Evolutionary conservation across 2,888 invertebrate species (phyloP), one percentile per base, ranked within the genome.

Genomic region (Drosophila vallismaia): DNA sequence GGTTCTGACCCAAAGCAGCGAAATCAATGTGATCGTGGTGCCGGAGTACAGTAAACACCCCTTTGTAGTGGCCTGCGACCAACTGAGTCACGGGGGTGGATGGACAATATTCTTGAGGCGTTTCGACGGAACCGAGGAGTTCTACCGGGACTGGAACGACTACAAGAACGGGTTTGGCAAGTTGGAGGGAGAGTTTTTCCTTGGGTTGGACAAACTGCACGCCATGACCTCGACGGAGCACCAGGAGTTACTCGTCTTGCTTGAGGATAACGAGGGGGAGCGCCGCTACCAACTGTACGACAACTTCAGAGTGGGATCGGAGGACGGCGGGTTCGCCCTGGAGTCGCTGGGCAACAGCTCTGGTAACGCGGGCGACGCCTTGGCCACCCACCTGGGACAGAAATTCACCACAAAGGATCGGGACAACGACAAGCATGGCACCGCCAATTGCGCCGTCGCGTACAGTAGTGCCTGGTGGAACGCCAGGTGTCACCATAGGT

Each of bases 161-260:
- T 79, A 78, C 14, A 71, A 74, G 10, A 49, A 51, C 0, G 77
- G 77, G 0, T 79, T 78, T 5, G 77, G 76, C 0, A 55, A 55
- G 19, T 8, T 76, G 5, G 51, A 74, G 10, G 63, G 63, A 0
- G 72, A 78, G 14, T 71, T 72, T 26, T 79, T 77, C n/a, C 5
- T 74, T 14, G 80, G 77, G 0, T 33, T 79, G 10, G 72, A 56
- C 0, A 77, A 77, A 28, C 57, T 76, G 10, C 73, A 75, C 28
- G 68, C 73, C 6, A 46, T 72, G 12, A 78, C 63, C 4, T 45
- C 51, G 0, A 54, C 52, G 2, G 8, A 46, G 3, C 42, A 24
- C 10, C 76, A 75, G 12, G 57, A 76, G 26, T 9, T 78, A 9
- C 38, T 75, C 0, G 72, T 78, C 1, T 10, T 68, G 1, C 26